These are phyloP conservation scores for Poeciliopsis occidentalis DNA, from an alignment of 2,113 vertebrate genomes.

Conservation along the genomic window DNA sequence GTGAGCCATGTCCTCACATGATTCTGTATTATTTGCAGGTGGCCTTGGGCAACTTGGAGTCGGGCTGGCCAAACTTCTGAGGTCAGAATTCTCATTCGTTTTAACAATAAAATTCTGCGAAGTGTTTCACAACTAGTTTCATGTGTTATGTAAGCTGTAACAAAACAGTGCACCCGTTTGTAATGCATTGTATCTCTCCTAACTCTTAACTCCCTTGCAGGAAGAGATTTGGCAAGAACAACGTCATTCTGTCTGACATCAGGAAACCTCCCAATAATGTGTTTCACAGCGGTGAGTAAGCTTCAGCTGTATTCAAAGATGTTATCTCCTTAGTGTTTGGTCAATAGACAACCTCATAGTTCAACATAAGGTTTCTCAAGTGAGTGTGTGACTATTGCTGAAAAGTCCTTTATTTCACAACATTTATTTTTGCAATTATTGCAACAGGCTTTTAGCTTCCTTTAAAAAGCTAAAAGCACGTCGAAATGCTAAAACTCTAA, in stretches of 20 bases:
- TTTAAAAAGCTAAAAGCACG: neutral
- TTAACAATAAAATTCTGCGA: neutral
- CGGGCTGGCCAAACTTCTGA: conserved; percentile 90
- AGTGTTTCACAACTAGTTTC: neutral
- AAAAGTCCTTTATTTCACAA: neutral
- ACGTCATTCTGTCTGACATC: conserved; percentile 96
- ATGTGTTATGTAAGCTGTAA: neutral
- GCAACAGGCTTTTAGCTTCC: neutral
- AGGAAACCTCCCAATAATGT: conserved; percentile 89
- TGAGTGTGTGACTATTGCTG: neutral
- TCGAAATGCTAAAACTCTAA: neutral
- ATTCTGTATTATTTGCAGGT: conserved; percentile 73
- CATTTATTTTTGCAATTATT: conserved; percentile 1
- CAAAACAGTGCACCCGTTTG: neutral
- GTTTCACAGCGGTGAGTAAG: conserved; percentile 89
- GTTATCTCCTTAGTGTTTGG: neutral
- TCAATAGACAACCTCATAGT: neutral
- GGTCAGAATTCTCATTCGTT: conserved; percentile 75
- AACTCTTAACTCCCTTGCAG: conserved; percentile 68
- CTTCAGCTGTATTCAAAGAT: neutral
- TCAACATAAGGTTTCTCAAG: neutral
- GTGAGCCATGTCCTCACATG: neutral
- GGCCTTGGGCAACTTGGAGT: conserved; percentile 95
- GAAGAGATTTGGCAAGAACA: conserved; percentile 93
- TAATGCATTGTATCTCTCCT: neutral